Evolutionary conservation across 1,140 invertebrate species (phyloP).

Genomic region (Araneus ventricosus): DNA sequence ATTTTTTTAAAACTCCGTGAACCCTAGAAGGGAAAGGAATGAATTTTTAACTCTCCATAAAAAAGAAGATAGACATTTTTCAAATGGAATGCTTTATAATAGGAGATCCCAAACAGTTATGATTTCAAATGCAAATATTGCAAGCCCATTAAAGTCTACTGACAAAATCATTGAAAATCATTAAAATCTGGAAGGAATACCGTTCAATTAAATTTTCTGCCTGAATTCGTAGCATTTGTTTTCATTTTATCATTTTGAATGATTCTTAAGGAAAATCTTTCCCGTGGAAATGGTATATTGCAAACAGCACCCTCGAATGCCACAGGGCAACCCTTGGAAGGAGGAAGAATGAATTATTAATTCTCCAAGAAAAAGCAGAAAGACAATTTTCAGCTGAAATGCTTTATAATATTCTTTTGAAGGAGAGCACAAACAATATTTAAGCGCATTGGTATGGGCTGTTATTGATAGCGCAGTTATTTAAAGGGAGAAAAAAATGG

Average conservation of each 20-base stretch:
- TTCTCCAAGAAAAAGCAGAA: constrained; percentile 25
- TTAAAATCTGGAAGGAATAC: too few relatives aligned
- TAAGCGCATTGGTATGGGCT: constrained; percentile 41
- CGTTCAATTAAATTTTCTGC: too few relatives aligned
- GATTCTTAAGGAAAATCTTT: not conserved
- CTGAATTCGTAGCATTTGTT: too few relatives aligned
- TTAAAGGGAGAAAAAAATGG: constrained; percentile 69
- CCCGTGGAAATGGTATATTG: not conserved
- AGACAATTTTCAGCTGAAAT: constrained; percentile 46
- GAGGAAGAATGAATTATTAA: constrained; percentile 52
- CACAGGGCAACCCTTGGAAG: not conserved
- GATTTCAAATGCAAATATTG: too few relatives aligned
- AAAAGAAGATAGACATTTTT: constrained; percentile 18
- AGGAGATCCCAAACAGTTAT: constrained; percentile 23
- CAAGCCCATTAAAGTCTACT: too few relatives aligned
- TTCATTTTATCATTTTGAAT: not conserved
- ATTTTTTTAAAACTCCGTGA: too few relatives aligned
- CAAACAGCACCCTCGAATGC: not conserved
- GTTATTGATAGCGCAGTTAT: constrained; percentile 74
- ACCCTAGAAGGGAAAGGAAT: not conserved
- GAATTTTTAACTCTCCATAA: constrained; percentile 24
- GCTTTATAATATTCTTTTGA: constrained; percentile 49
- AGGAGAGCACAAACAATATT: constrained; percentile 59
- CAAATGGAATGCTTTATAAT: constrained; percentile 16
- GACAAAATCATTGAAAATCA: too few relatives aligned